Evolutionary conservation across 2,113 vertebrate species (phyloP).

Genomic region (Mastomys natalensis): DNA sequence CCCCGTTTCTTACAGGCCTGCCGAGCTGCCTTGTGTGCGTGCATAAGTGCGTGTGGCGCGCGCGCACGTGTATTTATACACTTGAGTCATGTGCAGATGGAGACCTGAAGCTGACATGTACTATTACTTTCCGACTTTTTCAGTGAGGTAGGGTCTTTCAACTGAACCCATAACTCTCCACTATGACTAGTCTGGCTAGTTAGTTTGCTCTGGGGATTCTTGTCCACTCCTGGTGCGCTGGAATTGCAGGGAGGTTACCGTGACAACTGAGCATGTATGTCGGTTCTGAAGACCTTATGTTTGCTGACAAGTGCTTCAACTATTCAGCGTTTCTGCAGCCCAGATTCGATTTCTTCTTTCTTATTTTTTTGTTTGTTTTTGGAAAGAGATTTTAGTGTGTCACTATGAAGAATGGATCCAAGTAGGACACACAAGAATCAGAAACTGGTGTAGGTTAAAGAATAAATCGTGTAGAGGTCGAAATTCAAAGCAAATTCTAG

Average conservation of each 20-base stretch:
- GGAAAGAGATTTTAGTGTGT: background rate
- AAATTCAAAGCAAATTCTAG: background rate
- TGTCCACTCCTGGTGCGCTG: background rate
- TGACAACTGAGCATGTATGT: no score
- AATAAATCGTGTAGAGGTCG: background rate
- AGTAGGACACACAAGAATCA: background rate
- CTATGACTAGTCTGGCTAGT: no score
- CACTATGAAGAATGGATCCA: background rate
- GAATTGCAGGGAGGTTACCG: background rate
- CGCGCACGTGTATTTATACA: background rate
- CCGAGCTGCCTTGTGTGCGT: background rate
- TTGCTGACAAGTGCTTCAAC: background rate
- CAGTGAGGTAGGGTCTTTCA: background rate
- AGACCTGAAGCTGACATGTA: background rate
- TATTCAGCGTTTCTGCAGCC: background rate
- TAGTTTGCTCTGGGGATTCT: background rate
- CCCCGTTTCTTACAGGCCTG: fast-evolving
- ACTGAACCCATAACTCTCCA: background rate
- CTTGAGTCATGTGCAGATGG: background rate
- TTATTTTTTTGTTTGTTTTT: background rate
- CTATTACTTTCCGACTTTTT: background rate
- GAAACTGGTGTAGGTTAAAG: background rate
- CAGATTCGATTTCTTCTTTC: background rate
- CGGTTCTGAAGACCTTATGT: background rate
- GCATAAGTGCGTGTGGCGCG: fast-evolving